Percentiles rank a stretch among this genome's conserved stretches.
Evolutionary conservation across 2,797 vertebrate species (phyloP).

Genomic region (Rhynchotus rufescens): DNA sequence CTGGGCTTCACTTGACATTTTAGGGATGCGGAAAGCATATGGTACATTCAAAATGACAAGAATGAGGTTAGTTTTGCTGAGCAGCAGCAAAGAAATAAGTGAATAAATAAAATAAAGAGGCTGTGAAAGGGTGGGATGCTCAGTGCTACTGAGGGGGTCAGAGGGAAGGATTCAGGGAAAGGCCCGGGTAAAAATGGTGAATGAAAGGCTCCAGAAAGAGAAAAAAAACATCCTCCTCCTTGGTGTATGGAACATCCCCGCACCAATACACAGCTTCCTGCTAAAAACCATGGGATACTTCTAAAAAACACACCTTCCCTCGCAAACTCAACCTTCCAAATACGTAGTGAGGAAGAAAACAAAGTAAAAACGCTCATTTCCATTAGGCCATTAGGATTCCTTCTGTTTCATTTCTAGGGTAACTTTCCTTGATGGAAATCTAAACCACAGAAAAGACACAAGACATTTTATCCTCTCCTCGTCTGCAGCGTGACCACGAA

Average conservation of each 20-base stretch:
- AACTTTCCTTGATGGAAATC: not conserved
- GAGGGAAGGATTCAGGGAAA: not conserved
- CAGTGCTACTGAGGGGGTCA: not conserved
- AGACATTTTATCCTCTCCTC: not conserved
- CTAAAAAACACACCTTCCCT: not conserved
- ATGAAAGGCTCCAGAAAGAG: not conserved
- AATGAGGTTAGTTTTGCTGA: not conserved
- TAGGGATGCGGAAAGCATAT: not conserved
- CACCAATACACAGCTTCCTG: fast-evolving
- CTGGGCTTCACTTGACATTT: not conserved
- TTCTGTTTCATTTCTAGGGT: not conserved
- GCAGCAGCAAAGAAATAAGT: not conserved
- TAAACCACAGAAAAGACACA: not conserved
- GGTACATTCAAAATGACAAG: not conserved
- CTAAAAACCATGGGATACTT: fast-evolving
- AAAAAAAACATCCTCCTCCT: not conserved
- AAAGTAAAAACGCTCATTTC: fast-evolving
- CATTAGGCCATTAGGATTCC: no score
- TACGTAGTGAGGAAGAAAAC: not conserved
- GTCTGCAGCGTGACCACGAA: fast-evolving
- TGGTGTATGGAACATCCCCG: not conserved
- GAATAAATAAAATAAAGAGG: not conserved
- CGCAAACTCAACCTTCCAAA: not conserved
- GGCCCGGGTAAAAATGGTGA: not conserved
- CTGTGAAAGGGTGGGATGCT: no score